phyloP scores from a whole-genome alignment of 2,797 vertebrate genomes.

The Ctenopoma kingsleyae region DNA sequence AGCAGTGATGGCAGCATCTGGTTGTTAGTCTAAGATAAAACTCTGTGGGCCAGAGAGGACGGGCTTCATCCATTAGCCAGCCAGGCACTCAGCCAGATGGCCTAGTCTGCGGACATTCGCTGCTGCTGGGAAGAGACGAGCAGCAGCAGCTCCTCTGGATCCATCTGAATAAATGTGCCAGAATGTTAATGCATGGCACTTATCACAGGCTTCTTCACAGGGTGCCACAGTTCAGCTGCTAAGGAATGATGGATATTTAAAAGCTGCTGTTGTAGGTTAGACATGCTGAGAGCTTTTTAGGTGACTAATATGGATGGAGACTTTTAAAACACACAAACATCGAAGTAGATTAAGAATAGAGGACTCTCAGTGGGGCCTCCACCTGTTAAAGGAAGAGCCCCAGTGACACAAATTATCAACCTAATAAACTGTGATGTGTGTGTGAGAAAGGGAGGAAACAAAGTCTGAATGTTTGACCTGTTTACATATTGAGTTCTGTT shows the following conservation, averaged over 20 bases:
- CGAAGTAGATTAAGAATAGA: conserved; percentile 18
- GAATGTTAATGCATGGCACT: conserved; percentile 59
- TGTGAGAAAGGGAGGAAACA: background rate
- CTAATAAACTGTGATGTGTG: background rate
- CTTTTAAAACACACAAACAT: conserved; percentile 2
- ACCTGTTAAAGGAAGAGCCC: conserved; percentile 30
- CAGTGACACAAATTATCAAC: no score
- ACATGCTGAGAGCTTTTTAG: conserved; percentile 33
- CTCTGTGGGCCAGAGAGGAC: conserved; percentile 62
- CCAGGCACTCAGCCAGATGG: conserved; percentile 63
- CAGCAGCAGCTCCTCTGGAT: conserved; percentile 50
- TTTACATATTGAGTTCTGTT: background rate
- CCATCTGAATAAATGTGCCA: conserved; percentile 53
- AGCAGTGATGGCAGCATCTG: conserved; percentile 65
- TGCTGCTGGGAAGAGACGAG: conserved; percentile 52
- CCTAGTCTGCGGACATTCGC: conserved; percentile 42
- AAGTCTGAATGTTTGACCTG: background rate
- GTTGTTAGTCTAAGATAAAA: conserved; percentile 78
- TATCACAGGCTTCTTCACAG: conserved; percentile 41
- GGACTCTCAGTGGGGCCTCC: conserved; percentile 26
- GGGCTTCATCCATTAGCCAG: conserved; percentile 70
- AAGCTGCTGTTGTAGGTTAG: conserved; percentile 29
- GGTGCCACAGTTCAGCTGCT: conserved; percentile 39
- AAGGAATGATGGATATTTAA: conserved; percentile 35
- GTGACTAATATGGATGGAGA: conserved; percentile 34